Percentiles rank a stretch among this genome's conserved stretches.
Conservation (phyloP, 2,888 invertebrate genomes). For the Xestobium rufovillosum region DNA sequence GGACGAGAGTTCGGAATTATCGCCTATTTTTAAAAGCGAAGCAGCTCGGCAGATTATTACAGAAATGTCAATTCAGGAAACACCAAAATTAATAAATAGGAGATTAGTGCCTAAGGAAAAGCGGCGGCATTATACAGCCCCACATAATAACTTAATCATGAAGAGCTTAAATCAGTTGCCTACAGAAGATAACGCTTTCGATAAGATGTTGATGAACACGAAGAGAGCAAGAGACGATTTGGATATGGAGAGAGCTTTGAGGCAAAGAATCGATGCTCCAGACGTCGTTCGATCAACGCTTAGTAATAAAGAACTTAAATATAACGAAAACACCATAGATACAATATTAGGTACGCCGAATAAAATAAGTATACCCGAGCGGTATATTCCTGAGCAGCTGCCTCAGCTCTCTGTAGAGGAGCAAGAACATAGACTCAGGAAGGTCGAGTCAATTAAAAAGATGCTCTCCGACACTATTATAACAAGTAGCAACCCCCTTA, state of each 20-base stretch:
- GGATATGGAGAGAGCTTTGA: conserved; percentile 77
- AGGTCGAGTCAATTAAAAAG: conserved; percentile 85
- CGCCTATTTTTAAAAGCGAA: conserved; percentile 79
- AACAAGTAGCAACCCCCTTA: conserved; percentile 39
- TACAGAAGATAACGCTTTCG: conserved; percentile 32
- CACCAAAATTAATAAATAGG: conserved; percentile 39
- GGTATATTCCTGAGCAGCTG: conserved; percentile 85
- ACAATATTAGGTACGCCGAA: conserved; percentile 78
- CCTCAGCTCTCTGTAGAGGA: conserved; percentile 82
- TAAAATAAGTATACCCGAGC: conserved; percentile 85
- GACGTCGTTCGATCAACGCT: conserved; percentile 83
- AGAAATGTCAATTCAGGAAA: conserved; percentile 55
- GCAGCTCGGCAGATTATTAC: conserved; percentile 80
- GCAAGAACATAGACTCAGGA: conserved; percentile 72
- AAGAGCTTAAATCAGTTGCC: conserved; percentile 37
- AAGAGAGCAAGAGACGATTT: conserved; percentile 73
- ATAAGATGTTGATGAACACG: conserved; percentile 30
- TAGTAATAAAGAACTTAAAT: conserved; percentile 55
- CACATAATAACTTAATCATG: conserved; percentile 46
- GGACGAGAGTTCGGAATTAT: conserved; percentile 49
- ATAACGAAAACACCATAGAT: conserved; percentile 78
- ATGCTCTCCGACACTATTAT: conserved; percentile 72
- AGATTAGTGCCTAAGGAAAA: conserved; percentile 75
- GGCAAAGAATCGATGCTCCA: conserved; percentile 69
- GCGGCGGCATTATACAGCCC: conserved; percentile 81